Evolutionary conservation across 2,797 vertebrate species (phyloP).

Genomic region (Huso huso): DNA sequence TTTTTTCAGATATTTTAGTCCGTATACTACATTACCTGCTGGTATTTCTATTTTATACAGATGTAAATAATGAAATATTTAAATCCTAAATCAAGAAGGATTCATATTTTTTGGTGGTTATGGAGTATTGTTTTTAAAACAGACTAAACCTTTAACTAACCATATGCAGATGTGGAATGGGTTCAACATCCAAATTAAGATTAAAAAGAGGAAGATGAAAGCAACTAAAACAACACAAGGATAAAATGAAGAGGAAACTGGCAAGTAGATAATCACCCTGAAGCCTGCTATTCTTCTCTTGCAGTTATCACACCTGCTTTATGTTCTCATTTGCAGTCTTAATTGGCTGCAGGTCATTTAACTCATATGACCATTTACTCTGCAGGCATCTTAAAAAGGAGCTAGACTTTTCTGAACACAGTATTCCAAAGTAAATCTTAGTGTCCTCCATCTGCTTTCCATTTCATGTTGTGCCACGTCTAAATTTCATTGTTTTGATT

Average conservation of each 20-base stretch:
- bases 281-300: not conserved
- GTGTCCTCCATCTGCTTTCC: conserved; percentile 5
- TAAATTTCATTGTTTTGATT: not conserved
- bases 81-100: too few species aligned
- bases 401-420: not conserved
- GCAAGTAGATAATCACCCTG: not conserved
- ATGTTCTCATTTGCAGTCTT: conserved; percentile 3
- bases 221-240: not conserved
- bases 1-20: too few species aligned
- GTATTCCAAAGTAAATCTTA: conserved; percentile 2
- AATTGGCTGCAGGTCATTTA: conserved; percentile 10
- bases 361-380: not conserved
- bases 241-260: not conserved
- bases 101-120: too few species aligned
- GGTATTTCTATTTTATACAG: too few species aligned
- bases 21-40: too few species aligned
- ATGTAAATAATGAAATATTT: too few species aligned
- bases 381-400: conserved; percentile 2
- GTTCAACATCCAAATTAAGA: too few species aligned
- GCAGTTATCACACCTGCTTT: conserved; percentile 5
- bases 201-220: too few species aligned
- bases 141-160: too few species aligned
- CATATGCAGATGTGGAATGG: too few species aligned
- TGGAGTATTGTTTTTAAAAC: too few species aligned
- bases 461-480: conserved; percentile 3